A percentile compares a stretch with the other conserved stretches of the same genome.
These are phyloP conservation scores for Chesias legatella DNA, from an alignment of 2,888 invertebrate species.

Conservation along the genomic window DNA sequence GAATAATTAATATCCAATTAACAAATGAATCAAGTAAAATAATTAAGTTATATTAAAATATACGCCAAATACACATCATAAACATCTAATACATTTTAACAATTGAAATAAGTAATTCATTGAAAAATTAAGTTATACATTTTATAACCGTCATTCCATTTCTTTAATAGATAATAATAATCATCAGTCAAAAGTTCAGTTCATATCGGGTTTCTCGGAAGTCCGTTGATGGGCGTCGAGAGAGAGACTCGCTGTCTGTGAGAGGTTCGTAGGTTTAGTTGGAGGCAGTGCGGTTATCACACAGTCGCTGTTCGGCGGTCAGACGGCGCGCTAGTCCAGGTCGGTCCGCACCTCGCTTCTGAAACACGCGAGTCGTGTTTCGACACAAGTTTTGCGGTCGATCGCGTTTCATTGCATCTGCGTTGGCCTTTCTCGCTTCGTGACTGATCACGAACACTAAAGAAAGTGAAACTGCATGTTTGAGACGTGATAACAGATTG, in stretches of 20 bases:
- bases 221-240: conserved; percentile 49
- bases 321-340: conserved; percentile 61
- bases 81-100: too few relatives aligned
- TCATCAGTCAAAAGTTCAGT: too few relatives aligned
- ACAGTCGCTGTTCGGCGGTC: conserved; percentile 76
- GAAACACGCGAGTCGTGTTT: conserved; percentile 41
- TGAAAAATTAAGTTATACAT: too few relatives aligned
- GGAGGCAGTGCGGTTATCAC: conserved; percentile 74
- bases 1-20: too few relatives aligned
- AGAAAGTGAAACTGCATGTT: conserved; percentile 68
- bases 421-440: conserved; percentile 50
- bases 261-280: conserved; percentile 69
- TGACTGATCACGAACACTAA: conserved; percentile 57
- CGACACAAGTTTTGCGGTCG: conserved; percentile 68
- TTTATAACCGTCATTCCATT: too few relatives aligned
- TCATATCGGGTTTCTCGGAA: conserved; percentile 40
- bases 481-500: conserved; percentile 58
- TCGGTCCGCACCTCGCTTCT: conserved; percentile 35
- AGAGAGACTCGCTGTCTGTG: conserved; percentile 67
- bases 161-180: too few relatives aligned
- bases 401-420: conserved; percentile 54
- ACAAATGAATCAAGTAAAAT: too few relatives aligned
- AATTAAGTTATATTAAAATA: too few relatives aligned
- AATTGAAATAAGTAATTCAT: too few relatives aligned
- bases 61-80: too few relatives aligned